Base-by-base conservation (phyloP, 2,797 vertebrate species). In the Caiman crocodilus region DNA sequence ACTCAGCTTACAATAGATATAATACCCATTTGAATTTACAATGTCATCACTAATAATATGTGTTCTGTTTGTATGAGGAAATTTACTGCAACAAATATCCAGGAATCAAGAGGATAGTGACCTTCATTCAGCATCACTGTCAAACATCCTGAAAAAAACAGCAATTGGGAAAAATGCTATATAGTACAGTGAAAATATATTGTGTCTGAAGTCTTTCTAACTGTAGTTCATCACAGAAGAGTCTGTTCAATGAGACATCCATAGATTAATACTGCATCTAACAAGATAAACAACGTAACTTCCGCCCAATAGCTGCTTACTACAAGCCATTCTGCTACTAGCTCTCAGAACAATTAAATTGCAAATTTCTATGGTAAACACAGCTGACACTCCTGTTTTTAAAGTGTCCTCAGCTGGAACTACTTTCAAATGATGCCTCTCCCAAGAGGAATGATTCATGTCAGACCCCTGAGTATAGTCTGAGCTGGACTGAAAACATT, bases 321-420 rank as follows among this genome's bases (percentile, higher is more conserved):
- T 85, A 89, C 90, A 78, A 79, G 78, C 89, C 78, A 74, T 84
- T 96, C 69, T 96, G 92, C 93, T 94, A 96, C 96, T 94, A 89
- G 96, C 94, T 96, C 97, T 96, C 96, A 96, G 97, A 96, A 94
- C 69, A 94, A 96, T 97, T 97, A 97, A 95, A 76, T 58, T 84
- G 30, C 42, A 90, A 35, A 76, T 88, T 84, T 64, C 83, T 75
- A 23, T 3, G 21, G 63, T 92, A 84, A 96, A 87, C 78, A 84
- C 75, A 92, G 85, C 87, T 88, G 95, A 86, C 76, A 73, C 89
- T 65, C 74, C 6, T 26, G 7, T 85, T 95, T 94, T 92, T 82
- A 84, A 61, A 84, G 79, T 61, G 64, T 92, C 87, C 88, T 93
- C 93, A 93, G 90, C 92, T 96, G 87, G 71, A 81, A 87, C 42